These are phyloP conservation scores for Callorhinus ursinus DNA, from an alignment of 2,113 vertebrate species.

Conservation along the genomic window DNA sequence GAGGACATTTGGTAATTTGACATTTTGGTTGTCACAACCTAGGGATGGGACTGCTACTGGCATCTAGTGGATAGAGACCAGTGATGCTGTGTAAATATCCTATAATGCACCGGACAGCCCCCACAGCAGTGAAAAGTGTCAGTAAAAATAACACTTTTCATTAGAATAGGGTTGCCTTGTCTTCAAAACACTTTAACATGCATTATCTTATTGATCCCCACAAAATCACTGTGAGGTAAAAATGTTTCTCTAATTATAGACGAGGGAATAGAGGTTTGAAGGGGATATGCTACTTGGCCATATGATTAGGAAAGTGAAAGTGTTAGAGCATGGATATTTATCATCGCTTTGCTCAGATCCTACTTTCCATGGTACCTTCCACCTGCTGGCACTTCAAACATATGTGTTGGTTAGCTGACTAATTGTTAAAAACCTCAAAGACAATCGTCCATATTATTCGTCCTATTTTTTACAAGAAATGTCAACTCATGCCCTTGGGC, in stretches of 20 bases:
- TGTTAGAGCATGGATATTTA: not conserved
- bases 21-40: not conserved
- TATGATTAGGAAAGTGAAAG: not conserved
- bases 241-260: not conserved
- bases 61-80: not conserved
- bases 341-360: not conserved
- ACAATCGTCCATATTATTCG: not conserved
- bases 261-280: not conserved
- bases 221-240: not conserved
- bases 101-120: not conserved
- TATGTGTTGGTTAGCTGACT: not conserved
- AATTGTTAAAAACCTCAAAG: not conserved
- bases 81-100: not conserved
- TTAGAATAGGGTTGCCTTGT: not conserved
- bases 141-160: not conserved
- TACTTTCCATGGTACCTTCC: not conserved
- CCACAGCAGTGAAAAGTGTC: not conserved
- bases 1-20: not conserved
- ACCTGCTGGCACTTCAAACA: not conserved
- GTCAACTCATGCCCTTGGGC: not conserved
- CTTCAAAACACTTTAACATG: not conserved
- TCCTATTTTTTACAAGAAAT: not conserved
- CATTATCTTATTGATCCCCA: not conserved
- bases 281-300: not conserved
- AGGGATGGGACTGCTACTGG: not conserved